These are phyloP conservation scores for Meliscaeva auricollis DNA, from an alignment of 2,888 invertebrate genomes.

Conservation along the genomic window DNA sequence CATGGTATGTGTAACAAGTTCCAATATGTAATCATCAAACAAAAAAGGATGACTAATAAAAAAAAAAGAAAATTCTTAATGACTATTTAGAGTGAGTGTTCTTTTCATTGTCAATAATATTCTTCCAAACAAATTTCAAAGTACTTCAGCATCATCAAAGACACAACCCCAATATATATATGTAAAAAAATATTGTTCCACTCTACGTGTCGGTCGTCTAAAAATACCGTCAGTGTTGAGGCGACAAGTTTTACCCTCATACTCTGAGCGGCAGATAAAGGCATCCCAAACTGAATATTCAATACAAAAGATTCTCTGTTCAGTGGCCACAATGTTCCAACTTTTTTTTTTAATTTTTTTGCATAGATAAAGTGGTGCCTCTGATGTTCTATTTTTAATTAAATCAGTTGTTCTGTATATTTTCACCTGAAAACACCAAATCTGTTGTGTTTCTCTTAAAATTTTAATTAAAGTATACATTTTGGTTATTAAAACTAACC, in stretches of 20 bases:
- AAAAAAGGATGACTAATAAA: slow-evolving; percentile 15
- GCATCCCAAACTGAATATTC: slow-evolving; percentile 35
- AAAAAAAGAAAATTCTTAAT: slow-evolving; percentile 14
- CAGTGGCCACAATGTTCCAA: slow-evolving; percentile 41
- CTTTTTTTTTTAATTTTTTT: slow-evolving; percentile 6
- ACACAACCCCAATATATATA: slow-evolving; percentile 36
- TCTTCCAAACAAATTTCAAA: slow-evolving; percentile 25
- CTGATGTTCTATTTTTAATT: slow-evolving; percentile 69
- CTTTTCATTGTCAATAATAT: slow-evolving; percentile 11
- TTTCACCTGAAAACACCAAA: slow-evolving; percentile 61
- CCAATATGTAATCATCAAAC: slow-evolving; percentile 11
- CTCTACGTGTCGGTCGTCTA: slow-evolving; percentile 37
- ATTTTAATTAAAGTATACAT: slow-evolving; percentile 19
- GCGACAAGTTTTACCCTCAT: slow-evolving; percentile 36
- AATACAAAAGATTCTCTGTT: slow-evolving; percentile 35
- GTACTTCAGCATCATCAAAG: slow-evolving; percentile 24
- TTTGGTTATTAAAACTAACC: slow-evolving; percentile 37
- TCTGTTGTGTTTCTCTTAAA: slow-evolving; percentile 26
- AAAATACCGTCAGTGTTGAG: slow-evolving; percentile 58
- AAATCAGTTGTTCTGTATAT: slow-evolving; percentile 66
- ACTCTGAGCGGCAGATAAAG: slow-evolving; percentile 24
- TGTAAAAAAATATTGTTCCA: neutral
- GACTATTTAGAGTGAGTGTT: slow-evolving; percentile 5
- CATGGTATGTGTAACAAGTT: neutral
- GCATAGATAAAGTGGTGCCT: slow-evolving; percentile 46